A percentile compares a stretch with the other conserved stretches of the same genome.
Conservation (phyloP, 2,888 invertebrate genomes). For the Brachynemurus nebulosus region DNA sequence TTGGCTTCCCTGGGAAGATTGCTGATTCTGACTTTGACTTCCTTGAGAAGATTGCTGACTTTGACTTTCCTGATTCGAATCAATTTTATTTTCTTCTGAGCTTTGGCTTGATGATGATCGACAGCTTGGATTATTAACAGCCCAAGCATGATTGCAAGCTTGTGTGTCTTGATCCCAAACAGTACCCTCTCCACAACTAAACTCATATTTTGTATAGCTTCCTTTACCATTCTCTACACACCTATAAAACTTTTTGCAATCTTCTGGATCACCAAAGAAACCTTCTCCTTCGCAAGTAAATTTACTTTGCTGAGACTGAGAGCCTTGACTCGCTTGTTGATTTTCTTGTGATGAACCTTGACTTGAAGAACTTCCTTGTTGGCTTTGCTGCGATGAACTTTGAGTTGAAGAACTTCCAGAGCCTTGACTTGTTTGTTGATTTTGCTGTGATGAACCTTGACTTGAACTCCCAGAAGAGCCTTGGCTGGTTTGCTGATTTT, state of each 20-base stretch:
- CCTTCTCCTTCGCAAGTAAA: slow-evolving; percentile 33
- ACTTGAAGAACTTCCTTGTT: slow-evolving; percentile 14
- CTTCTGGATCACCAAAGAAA: slow-evolving; percentile 33
- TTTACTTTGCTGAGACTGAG: slow-evolving; percentile 8
- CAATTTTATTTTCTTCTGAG: slow-evolving; percentile 14
- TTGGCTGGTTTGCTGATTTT: slow-evolving; percentile 8
- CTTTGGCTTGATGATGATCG: slow-evolving; percentile 11
- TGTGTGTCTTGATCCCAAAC: slow-evolving; percentile 52
- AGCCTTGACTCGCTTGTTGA: slow-evolving; percentile 7
- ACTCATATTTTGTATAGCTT: slow-evolving; percentile 41
- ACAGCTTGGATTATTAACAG: slow-evolving; percentile 27
- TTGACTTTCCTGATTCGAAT: slow-evolving; percentile 12
- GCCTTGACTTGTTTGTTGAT: slow-evolving; percentile 11
- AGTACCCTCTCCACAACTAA: slow-evolving; percentile 50
- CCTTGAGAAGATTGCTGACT: slow-evolving; percentile 12
- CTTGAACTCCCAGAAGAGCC: slow-evolving; percentile 5
- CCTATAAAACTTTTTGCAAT: slow-evolving; percentile 59
- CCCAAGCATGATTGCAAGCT: slow-evolving; percentile 45
- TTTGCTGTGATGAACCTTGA: slow-evolving; percentile 5
- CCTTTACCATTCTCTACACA: slow-evolving; percentile 51
- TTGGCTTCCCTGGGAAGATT: not conserved
- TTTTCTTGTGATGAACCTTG: slow-evolving; percentile 11
- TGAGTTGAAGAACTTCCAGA: slow-evolving; percentile 14
- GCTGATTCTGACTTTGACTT: not conserved
- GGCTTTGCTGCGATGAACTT: slow-evolving; percentile 11